Base-by-base conservation (phyloP, 2,797 vertebrate species). In the Channallabes apus region DNA sequence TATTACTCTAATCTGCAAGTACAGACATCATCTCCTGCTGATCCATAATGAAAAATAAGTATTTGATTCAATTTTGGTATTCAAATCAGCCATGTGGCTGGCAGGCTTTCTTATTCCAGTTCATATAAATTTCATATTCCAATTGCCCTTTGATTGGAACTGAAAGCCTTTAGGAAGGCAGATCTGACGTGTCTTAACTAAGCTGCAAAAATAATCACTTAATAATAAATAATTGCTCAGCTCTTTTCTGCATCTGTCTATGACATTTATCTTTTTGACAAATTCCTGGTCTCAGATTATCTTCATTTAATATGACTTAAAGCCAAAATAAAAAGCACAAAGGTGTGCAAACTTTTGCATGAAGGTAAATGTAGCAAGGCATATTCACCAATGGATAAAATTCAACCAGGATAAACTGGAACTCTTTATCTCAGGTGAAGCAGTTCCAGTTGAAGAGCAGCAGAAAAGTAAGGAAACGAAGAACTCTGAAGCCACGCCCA, bases 371-470 rank as follows among this genome's bases (percentile, higher is more conserved):
- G 38, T 51, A 41, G 20, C 2, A 12, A 65, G 3, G 29, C 29
- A 51, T 80, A 11, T 12, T 29, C 18, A 24, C 20, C 9, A 32
- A 6, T 24, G 73, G 2, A 46, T 46, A 46, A 46, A 46, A 46
- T 2, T 58, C 3, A 32, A 4, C 12, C 71, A 15, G 32, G 29
- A 81, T 14, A 54, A 71, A 20, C 27, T 58, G 35, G 35, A 62
- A 11, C n/a, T 29, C 38, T 62, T 14, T 85, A 38, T 83, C 41
- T 83, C 86, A 99, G 98, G 98, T 80, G 98, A 99, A 92, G 94
- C 94, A 4, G 98, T 99, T 75, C 98, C 98, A 0, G 94, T 97
- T 80, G 96, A 96, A 27, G 96, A 99, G 87, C 98, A 99, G 92
- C 95, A 96, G 84, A 96, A 93, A 67, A 94, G 93, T 46, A 97